Evolutionary conservation across 2,888 invertebrate species (phyloP).

Genomic region (Diachrysia chrysitis): DNA sequence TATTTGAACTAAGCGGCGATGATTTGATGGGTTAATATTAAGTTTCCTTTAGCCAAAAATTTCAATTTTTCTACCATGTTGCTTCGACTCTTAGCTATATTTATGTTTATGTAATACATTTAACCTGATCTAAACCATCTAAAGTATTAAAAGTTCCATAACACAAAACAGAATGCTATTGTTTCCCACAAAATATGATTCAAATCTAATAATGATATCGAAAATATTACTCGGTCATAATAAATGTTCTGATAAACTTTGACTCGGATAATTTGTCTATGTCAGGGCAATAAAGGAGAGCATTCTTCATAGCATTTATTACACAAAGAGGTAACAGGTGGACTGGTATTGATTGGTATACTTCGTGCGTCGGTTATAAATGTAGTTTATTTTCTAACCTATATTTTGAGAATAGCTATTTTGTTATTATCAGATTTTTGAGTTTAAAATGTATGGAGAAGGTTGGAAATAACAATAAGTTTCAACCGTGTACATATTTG

Average conservation of each 20-base stretch:
- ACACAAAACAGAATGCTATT: neutral
- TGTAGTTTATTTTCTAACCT: neutral
- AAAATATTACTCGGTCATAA: neutral
- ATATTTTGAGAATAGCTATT: too few relatives aligned
- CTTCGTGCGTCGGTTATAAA: neutral
- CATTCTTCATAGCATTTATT: conserved; percentile 37
- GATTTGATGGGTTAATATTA: too few relatives aligned
- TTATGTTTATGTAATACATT: neutral
- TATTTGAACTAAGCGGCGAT: too few relatives aligned
- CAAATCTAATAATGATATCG: conserved; percentile 31
- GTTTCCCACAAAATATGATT: conserved; percentile 13
- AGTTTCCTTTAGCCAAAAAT: too few relatives aligned
- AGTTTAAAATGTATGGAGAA: too few relatives aligned
- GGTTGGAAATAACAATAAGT: too few relatives aligned
- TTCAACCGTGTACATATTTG: too few relatives aligned
- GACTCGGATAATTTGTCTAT: conserved; percentile 37
- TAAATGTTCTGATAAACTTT: conserved; percentile 23
- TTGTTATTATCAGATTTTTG: neutral
- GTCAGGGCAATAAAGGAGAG: conserved; percentile 32
- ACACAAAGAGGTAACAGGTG: conserved; percentile 20
- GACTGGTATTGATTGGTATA: conserved; percentile 15
- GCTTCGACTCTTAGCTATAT: too few relatives aligned
- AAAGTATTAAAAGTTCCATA: too few relatives aligned
- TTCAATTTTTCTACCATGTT: too few relatives aligned
- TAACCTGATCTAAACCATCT: too few relatives aligned